phyloP scores from a whole-genome alignment of 2,888 invertebrate species.

The Tolmerus cingulatus region DNA sequence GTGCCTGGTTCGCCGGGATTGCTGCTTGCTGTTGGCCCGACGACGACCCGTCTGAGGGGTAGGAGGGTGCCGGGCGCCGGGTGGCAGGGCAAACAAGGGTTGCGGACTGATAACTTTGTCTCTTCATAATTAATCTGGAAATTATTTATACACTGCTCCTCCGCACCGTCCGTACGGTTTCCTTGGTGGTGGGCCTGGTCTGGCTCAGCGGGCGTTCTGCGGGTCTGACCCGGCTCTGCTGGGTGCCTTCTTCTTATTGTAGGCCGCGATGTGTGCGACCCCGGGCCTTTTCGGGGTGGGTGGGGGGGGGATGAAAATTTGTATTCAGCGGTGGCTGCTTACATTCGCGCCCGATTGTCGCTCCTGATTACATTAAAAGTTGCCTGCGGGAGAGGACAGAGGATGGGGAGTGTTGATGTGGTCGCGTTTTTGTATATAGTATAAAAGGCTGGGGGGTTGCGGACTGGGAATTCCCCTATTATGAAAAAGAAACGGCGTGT shows the following conservation, averaged over 20 bases:
- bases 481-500: not conserved
- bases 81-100: not conserved
- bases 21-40: not conserved
- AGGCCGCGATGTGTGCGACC: not conserved
- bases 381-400: not conserved
- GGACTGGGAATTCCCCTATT: not conserved
- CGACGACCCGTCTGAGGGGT: not conserved
- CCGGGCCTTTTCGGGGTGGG: not conserved
- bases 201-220: not conserved
- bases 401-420: not conserved
- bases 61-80: not conserved
- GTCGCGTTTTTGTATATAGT: not conserved
- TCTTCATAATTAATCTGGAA: conserved; percentile 10
- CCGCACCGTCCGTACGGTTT: not conserved
- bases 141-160: not conserved
- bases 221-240: not conserved
- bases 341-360: not conserved
- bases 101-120: conserved; percentile 2
- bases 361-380: not conserved
- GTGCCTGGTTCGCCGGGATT: not conserved
- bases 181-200: not conserved
- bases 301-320: not conserved
- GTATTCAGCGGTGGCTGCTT: not conserved
- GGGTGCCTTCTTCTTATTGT: not conserved
- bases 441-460: not conserved